Evolutionary conservation across 35 echinoderm and acorn worm species (phyloP), one percentile per base, ranked within the genome.

Genomic region (Acanthaster planci): DNA sequence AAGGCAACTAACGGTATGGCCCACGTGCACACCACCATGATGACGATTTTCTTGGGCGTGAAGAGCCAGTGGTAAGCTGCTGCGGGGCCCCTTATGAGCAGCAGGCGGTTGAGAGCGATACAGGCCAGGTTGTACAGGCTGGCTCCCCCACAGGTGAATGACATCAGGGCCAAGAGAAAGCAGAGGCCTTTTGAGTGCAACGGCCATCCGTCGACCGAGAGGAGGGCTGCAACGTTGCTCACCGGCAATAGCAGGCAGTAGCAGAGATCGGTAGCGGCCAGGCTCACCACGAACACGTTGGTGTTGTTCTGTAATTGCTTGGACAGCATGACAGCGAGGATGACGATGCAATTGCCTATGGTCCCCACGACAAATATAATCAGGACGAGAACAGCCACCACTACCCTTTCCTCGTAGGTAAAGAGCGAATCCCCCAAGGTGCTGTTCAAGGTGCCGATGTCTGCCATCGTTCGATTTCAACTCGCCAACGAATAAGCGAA

Each of bases 241-340:
- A 81, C 67, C n/a, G 80, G 64, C 37, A 93, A n/a, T 7, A 57
- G 83, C 10, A 93, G 27, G 37, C 52, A 52, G 0, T 86, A 88
- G 15, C 76, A 44, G 5, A 94, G 27, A 35, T 94, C 92, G 3
- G 92, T 57, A 0, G 86, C 35, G n/a, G 92, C 92, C 0, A 94
- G 87, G 55, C 88, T 94, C 36, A 89, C 87, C 4, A 94, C 87
- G 51, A 94, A 90, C 6, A 90, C 77, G 56, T 94, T 94, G 0
- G 92, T 80, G 16, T 58, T 32, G 37, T 87, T 94, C 1, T 78
- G 87, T 36, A 94, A 44, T 32, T 86, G 75, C 26, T 57, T 55
- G 0, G 82, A 90, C 16, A 94, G 21, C 19, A 90, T 38, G 17
- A 94, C 92, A 14, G 92, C 59, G 5, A 86, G 21, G 32, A 94